Conservation (phyloP, 2,888 invertebrate genomes). For the Biston stratarius region DNA sequence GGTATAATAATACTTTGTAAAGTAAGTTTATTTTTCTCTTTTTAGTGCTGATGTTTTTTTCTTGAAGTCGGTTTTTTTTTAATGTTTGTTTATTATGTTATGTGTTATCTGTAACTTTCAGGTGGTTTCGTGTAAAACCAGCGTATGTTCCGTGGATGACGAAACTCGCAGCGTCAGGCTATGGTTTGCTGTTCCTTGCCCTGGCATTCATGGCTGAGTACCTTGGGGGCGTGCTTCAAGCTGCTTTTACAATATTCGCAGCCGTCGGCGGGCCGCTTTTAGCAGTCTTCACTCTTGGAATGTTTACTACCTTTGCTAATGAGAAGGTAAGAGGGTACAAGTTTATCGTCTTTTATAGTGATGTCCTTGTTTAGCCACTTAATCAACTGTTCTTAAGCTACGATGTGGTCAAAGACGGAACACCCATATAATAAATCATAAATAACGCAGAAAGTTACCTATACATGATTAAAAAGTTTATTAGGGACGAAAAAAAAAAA, state of each 20-base stretch:
- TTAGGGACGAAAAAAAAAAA: too few species aligned
- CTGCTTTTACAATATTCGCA: slow-evolving; percentile 94
- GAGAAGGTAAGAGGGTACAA: slow-evolving; percentile 84
- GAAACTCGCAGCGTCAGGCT: slow-evolving; percentile 89
- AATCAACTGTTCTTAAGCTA: too few species aligned
- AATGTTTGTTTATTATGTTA: too few species aligned
- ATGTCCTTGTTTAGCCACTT: too few species aligned
- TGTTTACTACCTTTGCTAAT: slow-evolving; percentile 91
- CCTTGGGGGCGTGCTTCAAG: slow-evolving; percentile 93
- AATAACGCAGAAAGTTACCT: too few species aligned
- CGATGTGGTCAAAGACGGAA: too few species aligned
- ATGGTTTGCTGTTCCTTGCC: slow-evolving; percentile 91
- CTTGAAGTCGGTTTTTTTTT: too few species aligned
- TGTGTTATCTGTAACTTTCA: slow-evolving; percentile 41
- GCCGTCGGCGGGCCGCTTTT: slow-evolving; percentile 95
- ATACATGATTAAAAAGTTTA: too few species aligned
- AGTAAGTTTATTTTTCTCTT: too few species aligned
- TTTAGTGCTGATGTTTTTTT: too few species aligned
- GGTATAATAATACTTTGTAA: too few species aligned
- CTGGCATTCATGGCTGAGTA: slow-evolving; percentile 93
- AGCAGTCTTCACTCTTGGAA: slow-evolving; percentile 94
- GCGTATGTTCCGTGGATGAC: slow-evolving; percentile 82
- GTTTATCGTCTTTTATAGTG: neutral
- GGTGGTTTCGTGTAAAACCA: slow-evolving; percentile 67
- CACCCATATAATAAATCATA: too few species aligned